phyloP scores from a whole-genome alignment of 2,113 vertebrate genomes.

The Pelecanus crispus region DNA sequence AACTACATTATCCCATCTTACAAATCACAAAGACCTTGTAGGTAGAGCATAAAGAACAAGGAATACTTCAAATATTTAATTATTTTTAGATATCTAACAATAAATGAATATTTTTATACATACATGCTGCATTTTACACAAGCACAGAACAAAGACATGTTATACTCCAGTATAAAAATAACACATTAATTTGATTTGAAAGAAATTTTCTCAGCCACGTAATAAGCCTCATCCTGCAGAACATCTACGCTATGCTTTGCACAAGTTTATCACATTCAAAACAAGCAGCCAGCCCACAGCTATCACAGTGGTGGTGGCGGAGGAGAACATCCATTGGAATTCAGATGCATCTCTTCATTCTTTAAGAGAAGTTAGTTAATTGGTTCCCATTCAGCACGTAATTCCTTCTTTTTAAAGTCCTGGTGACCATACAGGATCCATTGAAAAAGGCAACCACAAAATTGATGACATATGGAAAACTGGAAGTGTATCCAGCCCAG shows the following conservation, averaged over 20 bases:
- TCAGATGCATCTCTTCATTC: background rate
- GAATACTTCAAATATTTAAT: background rate
- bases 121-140: background rate
- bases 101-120: background rate
- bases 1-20: background rate
- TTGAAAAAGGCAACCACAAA: background rate
- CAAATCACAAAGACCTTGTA: background rate
- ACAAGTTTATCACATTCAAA: background rate
- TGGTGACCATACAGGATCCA: background rate
- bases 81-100: background rate
- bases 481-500: background rate
- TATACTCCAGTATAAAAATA: background rate
- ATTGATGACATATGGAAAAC: background rate
- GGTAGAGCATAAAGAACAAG: background rate
- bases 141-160: background rate
- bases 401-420: background rate
- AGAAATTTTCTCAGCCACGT: background rate
- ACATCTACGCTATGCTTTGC: background rate
- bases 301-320: background rate
- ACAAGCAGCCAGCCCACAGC: background rate
- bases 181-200: background rate
- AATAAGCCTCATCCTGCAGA: background rate
- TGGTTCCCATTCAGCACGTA: background rate
- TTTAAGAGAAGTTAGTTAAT: background rate
- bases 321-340: background rate